Conservation (phyloP, 2,113 vertebrate species). For the Pseudonaja textilis region DNA sequence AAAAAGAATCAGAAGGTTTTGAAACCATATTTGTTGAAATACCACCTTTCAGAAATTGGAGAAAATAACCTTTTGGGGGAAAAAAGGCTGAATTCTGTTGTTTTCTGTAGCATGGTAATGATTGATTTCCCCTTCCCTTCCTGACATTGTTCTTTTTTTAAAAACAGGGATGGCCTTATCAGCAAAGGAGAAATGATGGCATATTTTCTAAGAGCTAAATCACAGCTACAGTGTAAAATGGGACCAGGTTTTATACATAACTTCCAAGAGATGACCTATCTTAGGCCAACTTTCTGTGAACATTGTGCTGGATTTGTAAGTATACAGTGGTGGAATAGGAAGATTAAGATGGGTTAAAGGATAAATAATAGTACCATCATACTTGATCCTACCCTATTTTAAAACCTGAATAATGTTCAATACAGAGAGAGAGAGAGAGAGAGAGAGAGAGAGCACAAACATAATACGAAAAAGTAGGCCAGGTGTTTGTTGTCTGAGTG, state of each 20-base stretch:
- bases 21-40: not conserved
- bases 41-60: not conserved
- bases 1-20: not conserved
- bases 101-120: not conserved
- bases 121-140: not conserved
- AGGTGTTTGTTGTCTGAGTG: not conserved
- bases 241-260: slow-evolving; percentile 95
- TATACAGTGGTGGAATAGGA: slow-evolving; percentile 49
- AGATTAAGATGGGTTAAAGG: not conserved
- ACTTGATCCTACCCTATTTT: not conserved
- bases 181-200: slow-evolving; percentile 99
- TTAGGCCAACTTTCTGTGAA: slow-evolving; percentile 97
- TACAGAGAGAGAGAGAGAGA: too few relatives aligned
- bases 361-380: not conserved
- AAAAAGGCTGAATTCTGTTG: not conserved
- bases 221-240: slow-evolving; percentile 94
- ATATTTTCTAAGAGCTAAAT: slow-evolving; percentile 94
- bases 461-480: not conserved
- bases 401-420: not conserved
- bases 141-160: not conserved
- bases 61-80: not conserved
- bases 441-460: too few relatives aligned
- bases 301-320: slow-evolving; percentile 98
- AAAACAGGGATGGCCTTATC: slow-evolving; percentile 88
- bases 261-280: slow-evolving; percentile 97